Evolutionary conservation across 2,797 vertebrate genomes (phyloP).

Genomic region (Ctenochaetus hawaiiensis): DNA sequence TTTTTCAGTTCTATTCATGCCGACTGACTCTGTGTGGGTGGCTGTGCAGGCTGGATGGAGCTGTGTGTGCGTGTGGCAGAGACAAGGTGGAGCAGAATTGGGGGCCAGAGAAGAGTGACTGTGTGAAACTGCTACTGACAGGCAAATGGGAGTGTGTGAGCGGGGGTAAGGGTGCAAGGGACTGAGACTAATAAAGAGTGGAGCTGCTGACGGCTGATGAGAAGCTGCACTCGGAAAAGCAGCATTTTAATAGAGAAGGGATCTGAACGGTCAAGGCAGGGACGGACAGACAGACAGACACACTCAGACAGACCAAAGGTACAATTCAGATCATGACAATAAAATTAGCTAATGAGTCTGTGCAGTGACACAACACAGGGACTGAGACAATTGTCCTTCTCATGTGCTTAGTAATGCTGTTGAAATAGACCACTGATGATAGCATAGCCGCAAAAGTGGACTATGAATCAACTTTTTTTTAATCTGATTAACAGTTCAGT

Average conservation of each 20-base stretch:
- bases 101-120: conserved; percentile 63
- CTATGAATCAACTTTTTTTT: too few species aligned
- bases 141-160: conserved; percentile 55
- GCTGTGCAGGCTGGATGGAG: conserved; percentile 66
- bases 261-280: conserved; percentile 17
- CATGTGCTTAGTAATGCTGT: neutral
- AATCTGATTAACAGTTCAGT: neutral
- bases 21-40: conserved; percentile 65
- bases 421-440: neutral
- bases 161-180: conserved; percentile 46
- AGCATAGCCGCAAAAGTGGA: neutral
- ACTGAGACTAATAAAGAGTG: conserved; percentile 56
- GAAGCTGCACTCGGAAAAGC: conserved; percentile 42
- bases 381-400: conserved; percentile 14
- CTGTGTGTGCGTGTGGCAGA: conserved; percentile 39
- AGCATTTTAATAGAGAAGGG: conserved; percentile 41
- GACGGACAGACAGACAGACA: conserved; percentile 15
- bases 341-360: conserved; percentile 45
- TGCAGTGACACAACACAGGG: conserved; percentile 3
- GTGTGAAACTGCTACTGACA: conserved; percentile 74
- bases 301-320: neutral
- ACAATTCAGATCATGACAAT: conserved; percentile 17
- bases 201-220: conserved; percentile 40
- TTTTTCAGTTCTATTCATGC: conserved; percentile 75
- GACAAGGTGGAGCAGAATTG: conserved; percentile 61